These are phyloP conservation scores for Phrynocephalus forsythii DNA, from an alignment of 2,797 vertebrate genomes.

Conservation along the genomic window DNA sequence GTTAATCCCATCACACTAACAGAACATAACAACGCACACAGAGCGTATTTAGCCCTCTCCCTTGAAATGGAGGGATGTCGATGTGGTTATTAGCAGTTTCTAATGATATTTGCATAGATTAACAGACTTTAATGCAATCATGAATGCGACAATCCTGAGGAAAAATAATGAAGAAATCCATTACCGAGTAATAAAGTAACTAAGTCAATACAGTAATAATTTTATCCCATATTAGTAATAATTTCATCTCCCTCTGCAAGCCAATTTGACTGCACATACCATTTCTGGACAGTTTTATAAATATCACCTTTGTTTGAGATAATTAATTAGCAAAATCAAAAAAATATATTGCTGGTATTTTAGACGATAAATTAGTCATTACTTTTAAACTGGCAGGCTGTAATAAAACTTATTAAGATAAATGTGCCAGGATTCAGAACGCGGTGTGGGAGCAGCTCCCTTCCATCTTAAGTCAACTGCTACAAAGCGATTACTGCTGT, in stretches of 20 bases:
- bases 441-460: constrained; percentile 67
- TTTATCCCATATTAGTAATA: constrained; percentile 81
- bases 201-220: constrained; percentile 84
- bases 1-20: constrained; percentile 63
- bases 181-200: constrained; percentile 82
- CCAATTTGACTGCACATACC: constrained; percentile 72
- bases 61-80: constrained; percentile 73
- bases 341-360: constrained; percentile 81
- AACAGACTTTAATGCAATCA: constrained; percentile 81
- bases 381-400: constrained; percentile 81
- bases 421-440: constrained; percentile 76
- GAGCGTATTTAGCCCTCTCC: constrained; percentile 68
- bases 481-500: constrained; percentile 47
- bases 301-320: constrained; percentile 83
- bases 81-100: constrained; percentile 74
- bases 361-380: constrained; percentile 83
- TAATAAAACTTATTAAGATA: constrained; percentile 82
- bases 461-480: constrained; percentile 63
- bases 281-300: constrained; percentile 82
- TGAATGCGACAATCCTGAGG: constrained; percentile 75
- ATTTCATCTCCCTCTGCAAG: constrained; percentile 80
- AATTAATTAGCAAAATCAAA: constrained; percentile 84
- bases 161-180: constrained; percentile 84
- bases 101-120: constrained; percentile 85
- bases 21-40: constrained; percentile 53